Base-by-base conservation (phyloP, 2,113 vertebrate species). In the Ailurus styani region DNA sequence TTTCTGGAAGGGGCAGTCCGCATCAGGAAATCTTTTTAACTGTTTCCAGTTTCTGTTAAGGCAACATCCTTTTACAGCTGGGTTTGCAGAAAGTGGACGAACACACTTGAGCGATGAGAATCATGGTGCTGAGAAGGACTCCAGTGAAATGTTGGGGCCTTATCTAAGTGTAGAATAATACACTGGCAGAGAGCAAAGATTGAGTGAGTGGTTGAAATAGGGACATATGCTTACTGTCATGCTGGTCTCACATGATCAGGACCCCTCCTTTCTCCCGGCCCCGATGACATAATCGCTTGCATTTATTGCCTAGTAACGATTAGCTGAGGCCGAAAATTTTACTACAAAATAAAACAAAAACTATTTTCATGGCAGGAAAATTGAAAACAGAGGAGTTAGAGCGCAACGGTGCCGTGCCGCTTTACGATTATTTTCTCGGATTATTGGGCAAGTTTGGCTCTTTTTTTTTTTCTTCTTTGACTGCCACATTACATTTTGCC, bases 401-500 rank as follows among this genome's bases (percentile, higher is more conserved):
- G 40, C 54, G 13, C 2, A 34, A 52, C 68, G 4, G 13, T 37
- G 77, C 60, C 15, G 29, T 68, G 70, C 57, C 1, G 10, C 89
- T 57, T 96, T 60, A 5, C 23, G 12, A 60, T 91, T 54, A 77
- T 91, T 93, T 92, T 83, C 93, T 83, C 1, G 0, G 79, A 70
- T 96, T 93, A 90, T 29, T 70, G 68, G 93, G 50, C 47, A 75
- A 90, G 78, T 93, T 95, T 54, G 87, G 29, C 75, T 62, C 27
- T 50, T 27, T 73, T 42, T 64, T 64, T 64, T 66, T 82, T 82
- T 45, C 45, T 77, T 91, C 81, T 90, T 45, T 94, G 78, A 79
- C 85, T 68, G 83, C n/a, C 77, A 60, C 20, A 15, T 95, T 84
- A 97, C 95, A 1, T 97, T 98, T 98, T 98, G 98, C 97, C 98